Evolutionary conservation across 2,113 vertebrate species (phyloP).

Genomic region (Phaethon lepturus): DNA sequence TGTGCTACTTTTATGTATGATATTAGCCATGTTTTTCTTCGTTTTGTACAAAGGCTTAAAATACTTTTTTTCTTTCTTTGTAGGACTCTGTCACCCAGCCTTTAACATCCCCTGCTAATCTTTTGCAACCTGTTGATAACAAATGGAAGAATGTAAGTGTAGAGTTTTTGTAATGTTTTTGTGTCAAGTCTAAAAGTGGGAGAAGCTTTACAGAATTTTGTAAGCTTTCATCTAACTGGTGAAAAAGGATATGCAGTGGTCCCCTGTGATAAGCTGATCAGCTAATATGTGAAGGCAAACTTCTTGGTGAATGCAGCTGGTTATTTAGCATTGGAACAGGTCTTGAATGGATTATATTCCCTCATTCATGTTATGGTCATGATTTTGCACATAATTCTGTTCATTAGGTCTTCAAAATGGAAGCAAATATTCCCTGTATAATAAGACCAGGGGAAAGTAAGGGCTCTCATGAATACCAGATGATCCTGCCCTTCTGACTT

Average conservation of each 20-base stretch:
- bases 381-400: not conserved
- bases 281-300: not conserved
- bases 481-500: not conserved
- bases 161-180: not conserved
- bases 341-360: not conserved
- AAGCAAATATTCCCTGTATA: not conserved
- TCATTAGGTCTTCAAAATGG: not conserved
- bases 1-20: not conserved
- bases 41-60: not conserved
- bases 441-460: not conserved
- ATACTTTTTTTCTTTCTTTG: not conserved
- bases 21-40: not conserved
- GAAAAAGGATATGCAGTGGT: not conserved
- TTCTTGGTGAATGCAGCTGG: not conserved
- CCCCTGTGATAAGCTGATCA: not conserved
- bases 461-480: not conserved
- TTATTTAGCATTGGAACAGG: not conserved
- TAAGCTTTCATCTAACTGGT: not conserved
- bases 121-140: conserved; percentile 67
- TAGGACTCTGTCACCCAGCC: conserved; percentile 48
- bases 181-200: not conserved
- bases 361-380: fast-evolving
- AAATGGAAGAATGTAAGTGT: conserved; percentile 66
- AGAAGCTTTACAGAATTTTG: not conserved
- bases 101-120: conserved; percentile 22